Base-by-base conservation (phyloP, 2,888 invertebrate genomes). In the Oscheius onirici region DNA sequence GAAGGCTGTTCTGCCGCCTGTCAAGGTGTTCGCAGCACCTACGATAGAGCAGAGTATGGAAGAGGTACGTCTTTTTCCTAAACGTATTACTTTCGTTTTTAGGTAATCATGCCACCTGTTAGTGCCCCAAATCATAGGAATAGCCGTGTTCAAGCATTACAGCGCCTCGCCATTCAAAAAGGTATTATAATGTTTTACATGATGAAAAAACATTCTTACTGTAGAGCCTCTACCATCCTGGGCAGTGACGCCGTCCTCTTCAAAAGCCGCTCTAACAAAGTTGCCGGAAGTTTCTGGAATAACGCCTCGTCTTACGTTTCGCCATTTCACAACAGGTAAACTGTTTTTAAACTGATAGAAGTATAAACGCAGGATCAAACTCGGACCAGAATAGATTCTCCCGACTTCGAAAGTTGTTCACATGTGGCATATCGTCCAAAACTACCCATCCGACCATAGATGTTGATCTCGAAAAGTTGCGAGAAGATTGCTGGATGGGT, bases 401-500 rank as follows among this genome's bases (percentile, higher is more conserved):
- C 40, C 74, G 80, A 11, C 76, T 80, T 15, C 74, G 79, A n/a
- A 74, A 74, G 34, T 65, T 73, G 20, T 81, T 74, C 54, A 79
- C 77, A 28, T 75, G 71, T 63, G 78, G 72, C 44, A 78, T 75
- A 69, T 49, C 71, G 46, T 76, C 75, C 15, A 76, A 76, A 24
- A 58, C 75, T 55, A 74, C 71, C 20, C 74, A 76, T 10, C 78
- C 78, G 22, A 75, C 80, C n/a, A 70, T 72, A 20, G 77, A 75
- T 58, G 72, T 81, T 26, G 81, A 81, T 71, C 69, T 82, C 70
- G 77, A 79, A n/a, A 76, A 73, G 52, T 52, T 80, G 28, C 67
- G 67, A 65, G 83, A 86, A 54, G 84, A 90, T n/a, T 89, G 90
- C 88, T 99, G 97, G 97, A 95, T 96, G 68, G 99, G 99, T 22